phyloP scores from a whole-genome alignment of 2,797 vertebrate genomes.

The Peromyscus nudipes region DNA sequence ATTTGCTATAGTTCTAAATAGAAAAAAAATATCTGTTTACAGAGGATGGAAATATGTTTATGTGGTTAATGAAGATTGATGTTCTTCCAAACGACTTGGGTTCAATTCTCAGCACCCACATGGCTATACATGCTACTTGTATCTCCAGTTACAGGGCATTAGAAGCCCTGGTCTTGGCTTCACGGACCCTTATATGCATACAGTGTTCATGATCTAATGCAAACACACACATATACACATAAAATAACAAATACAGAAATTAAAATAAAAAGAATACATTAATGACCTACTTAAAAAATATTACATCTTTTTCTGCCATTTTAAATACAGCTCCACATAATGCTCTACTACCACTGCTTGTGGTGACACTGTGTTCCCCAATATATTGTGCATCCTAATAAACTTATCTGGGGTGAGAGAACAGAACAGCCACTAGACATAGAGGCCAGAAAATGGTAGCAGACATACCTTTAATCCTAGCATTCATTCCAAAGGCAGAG shows the following conservation, averaged over 20 bases:
- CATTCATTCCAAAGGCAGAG: too few relatives aligned
- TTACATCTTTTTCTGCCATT: slow-evolving; percentile 87
- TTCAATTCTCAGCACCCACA: background rate
- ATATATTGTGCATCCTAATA: too few relatives aligned
- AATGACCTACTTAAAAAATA: background rate
- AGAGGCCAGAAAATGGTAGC: too few relatives aligned
- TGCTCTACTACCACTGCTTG: background rate
- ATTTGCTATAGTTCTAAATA: too few relatives aligned
- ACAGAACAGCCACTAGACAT: too few relatives aligned
- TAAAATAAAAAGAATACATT: background rate
- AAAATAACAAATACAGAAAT: background rate
- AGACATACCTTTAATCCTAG: too few relatives aligned
- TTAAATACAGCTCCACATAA: slow-evolving; percentile 79
- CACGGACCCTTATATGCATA: background rate
- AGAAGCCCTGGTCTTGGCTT: background rate
- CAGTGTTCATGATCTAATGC: background rate
- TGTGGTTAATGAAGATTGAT: background rate
- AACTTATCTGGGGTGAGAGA: too few relatives aligned
- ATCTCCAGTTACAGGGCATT: background rate
- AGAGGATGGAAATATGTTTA: background rate
- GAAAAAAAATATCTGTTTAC: background rate
- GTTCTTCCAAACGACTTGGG: background rate
- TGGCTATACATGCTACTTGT: too few relatives aligned
- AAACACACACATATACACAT: background rate
- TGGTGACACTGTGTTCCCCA: too few relatives aligned